Conservation (phyloP, 2,888 invertebrate species). For the Mellilla xanthometata region DNA sequence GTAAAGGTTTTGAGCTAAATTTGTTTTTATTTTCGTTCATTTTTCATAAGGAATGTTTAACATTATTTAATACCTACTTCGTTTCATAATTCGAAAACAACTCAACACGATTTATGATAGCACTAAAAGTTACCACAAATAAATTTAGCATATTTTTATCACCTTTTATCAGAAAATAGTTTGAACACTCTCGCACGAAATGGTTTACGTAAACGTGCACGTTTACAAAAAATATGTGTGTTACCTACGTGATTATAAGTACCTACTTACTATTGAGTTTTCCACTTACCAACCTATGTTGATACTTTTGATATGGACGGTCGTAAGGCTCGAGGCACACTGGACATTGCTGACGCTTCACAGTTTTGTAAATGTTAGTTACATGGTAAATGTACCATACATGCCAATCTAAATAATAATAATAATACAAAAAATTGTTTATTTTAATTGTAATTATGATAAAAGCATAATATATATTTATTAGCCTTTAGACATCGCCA, state of each 20-base stretch:
- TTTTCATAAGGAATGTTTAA: too few species aligned
- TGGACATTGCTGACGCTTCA: slow-evolving; percentile 4
- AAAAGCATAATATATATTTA: too few species aligned
- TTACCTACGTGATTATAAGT: slow-evolving; percentile 2
- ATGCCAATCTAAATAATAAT: too few species aligned
- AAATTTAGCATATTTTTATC: background rate
- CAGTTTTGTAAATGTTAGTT: background rate
- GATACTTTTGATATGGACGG: slow-evolving; percentile 25
- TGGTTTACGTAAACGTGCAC: slow-evolving; percentile 8
- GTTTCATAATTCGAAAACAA: too few species aligned
- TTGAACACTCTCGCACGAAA: background rate
- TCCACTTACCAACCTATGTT: slow-evolving; percentile 12
- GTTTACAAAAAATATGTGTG: slow-evolving; percentile 1
- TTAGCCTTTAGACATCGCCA: too few species aligned
- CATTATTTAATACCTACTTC: too few species aligned
- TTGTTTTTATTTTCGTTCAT: too few species aligned
- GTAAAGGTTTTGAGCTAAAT: too few species aligned
- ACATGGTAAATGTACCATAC: too few species aligned
- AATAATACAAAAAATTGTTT: too few species aligned
- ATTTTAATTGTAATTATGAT: too few species aligned
- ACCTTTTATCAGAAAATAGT: background rate
- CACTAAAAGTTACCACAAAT: background rate
- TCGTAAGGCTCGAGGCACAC: slow-evolving; percentile 23
- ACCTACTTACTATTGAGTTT: slow-evolving; percentile 16
- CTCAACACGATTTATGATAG: too few species aligned